Conservation (phyloP, 2,113 vertebrate species). For the Opisthocomus hoazin region DNA sequence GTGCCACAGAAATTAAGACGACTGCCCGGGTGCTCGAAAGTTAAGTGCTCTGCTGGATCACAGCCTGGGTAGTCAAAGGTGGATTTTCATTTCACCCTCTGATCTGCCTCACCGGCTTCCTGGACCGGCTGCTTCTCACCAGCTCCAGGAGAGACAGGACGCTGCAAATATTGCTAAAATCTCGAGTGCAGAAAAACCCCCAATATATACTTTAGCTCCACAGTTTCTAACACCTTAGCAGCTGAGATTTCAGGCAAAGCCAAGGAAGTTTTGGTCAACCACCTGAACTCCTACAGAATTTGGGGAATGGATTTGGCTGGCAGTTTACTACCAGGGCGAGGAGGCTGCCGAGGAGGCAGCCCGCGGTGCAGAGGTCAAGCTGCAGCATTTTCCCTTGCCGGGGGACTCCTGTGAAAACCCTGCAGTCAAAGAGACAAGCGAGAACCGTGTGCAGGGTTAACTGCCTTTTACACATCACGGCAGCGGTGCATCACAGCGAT, state of each 20-base stretch:
- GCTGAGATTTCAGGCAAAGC: neutral
- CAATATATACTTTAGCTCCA: rapidly evolving
- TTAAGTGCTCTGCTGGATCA: neutral
- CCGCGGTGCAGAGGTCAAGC: rapidly evolving
- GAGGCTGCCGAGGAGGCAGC: neutral
- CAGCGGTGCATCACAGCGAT: neutral
- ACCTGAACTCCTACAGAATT: rapidly evolving
- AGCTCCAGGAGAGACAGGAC: neutral
- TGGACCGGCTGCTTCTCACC: neutral
- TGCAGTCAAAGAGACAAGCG: neutral
- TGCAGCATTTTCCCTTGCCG: neutral
- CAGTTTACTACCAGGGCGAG: neutral
- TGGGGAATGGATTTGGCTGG: neutral
- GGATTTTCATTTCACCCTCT: neutral
- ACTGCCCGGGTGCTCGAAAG: neutral
- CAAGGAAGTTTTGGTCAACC: neutral
- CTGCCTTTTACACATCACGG: neutral
- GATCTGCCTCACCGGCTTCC: neutral
- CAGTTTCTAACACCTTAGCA: neutral
- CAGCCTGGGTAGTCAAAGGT: neutral
- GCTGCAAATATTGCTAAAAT: neutral
- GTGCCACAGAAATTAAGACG: neutral
- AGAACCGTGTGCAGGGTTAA: neutral
- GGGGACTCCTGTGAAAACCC: neutral
- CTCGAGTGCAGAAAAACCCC: neutral